phyloP scores from a whole-genome alignment of 2,888 invertebrate species.

The Mesorhabditis spiculigera region DNA sequence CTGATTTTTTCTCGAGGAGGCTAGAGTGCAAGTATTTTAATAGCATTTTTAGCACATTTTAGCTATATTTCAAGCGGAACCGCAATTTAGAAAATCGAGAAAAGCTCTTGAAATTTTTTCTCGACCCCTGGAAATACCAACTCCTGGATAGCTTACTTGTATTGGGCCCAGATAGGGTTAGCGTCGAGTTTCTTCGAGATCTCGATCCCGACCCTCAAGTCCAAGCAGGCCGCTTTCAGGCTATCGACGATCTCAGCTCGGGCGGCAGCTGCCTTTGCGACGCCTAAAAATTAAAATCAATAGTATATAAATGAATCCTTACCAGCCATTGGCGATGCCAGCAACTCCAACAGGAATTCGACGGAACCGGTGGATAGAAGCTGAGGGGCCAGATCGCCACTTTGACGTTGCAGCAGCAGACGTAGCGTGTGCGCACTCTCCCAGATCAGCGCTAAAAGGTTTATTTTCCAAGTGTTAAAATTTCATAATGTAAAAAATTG shows the following conservation, averaged over 20 bases:
- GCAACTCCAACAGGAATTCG: constrained; percentile 76
- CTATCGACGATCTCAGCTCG: constrained; percentile 95
- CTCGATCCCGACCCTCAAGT: constrained; percentile 45
- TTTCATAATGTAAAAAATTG: constrained; percentile 67
- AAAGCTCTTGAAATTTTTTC: not conserved
- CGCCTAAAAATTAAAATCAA: constrained; percentile 39
- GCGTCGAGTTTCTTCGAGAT: constrained; percentile 70
- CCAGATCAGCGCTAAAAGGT: constrained; percentile 37
- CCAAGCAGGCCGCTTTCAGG: constrained; percentile 69
- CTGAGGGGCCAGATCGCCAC: constrained; percentile 65
- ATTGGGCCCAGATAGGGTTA: constrained; percentile 85
- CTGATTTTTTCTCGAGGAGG: not conserved
- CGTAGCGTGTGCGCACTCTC: constrained; percentile 55
- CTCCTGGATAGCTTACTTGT: constrained; percentile 65
- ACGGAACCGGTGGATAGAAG: constrained; percentile 85
- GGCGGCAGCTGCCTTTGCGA: constrained; percentile 69
- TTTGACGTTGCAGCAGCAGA: constrained; percentile 42
- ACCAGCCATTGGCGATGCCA: constrained; percentile 72
- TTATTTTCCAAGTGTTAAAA: not conserved
- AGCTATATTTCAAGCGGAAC: too few species aligned
- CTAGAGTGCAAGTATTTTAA: too few species aligned
- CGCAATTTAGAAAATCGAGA: not conserved
- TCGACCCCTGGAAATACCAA: not conserved
- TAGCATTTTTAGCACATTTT: too few species aligned
- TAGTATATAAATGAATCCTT: not conserved